These are phyloP conservation scores for Mechanitis mazaeus DNA, from an alignment of 2,888 invertebrate genomes.

Conservation along the genomic window DNA sequence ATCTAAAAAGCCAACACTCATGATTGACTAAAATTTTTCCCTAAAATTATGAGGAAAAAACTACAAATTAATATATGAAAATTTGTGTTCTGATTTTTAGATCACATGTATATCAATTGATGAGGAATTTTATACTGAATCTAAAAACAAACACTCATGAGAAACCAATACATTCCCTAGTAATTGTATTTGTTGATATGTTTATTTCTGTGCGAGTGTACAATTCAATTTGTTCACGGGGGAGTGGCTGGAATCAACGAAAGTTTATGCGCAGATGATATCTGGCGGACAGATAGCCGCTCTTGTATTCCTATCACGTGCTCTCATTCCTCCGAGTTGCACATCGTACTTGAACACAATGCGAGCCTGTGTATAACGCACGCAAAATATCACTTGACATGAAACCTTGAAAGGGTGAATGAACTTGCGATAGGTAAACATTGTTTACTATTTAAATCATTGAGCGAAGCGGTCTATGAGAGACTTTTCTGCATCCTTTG, in stretches of 20 bases:
- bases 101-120: no score
- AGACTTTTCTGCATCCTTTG: no score
- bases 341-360: conserved; percentile 58
- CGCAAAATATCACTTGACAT: conserved; percentile 54
- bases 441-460: conserved; percentile 15
- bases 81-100: no score
- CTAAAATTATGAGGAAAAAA: no score
- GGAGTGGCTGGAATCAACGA: conserved; percentile 50
- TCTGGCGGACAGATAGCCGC: conserved; percentile 52
- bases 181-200: conserved; percentile 10
- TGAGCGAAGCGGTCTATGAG: no score
- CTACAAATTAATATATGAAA: no score
- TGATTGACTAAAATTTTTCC: no score
- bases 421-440: conserved; percentile 57
- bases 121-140: no score
- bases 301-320: conserved; percentile 67
- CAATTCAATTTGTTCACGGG: conserved; percentile 61
- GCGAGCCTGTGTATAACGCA: conserved; percentile 53
- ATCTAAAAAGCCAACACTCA: no score
- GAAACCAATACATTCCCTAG: no score
- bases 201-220: conserved; percentile 36
- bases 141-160: no score
- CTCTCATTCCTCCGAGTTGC: conserved; percentile 65
- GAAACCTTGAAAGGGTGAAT: conserved; percentile 65
- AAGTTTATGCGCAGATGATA: conserved; percentile 55